phyloP scores from a whole-genome alignment of 1,140 invertebrate species.

The Polypedilum vanderplanki region DNA sequence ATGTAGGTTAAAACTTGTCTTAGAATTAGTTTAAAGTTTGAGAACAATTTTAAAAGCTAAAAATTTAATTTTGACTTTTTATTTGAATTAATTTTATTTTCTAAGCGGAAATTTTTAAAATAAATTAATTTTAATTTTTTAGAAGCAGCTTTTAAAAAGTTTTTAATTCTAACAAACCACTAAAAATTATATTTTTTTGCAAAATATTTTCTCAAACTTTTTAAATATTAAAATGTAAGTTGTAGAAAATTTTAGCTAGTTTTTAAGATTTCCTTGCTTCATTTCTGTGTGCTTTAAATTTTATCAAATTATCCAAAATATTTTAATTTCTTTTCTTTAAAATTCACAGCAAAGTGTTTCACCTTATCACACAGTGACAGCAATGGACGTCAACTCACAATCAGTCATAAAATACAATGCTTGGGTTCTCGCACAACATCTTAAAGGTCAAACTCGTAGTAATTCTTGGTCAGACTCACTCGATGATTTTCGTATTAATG shows the following conservation, averaged over 20 bases:
- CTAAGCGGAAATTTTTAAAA: no score
- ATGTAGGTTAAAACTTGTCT: background rate
- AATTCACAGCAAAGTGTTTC: conserved; percentile 60
- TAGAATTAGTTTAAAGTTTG: no score
- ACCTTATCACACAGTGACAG: conserved; percentile 88
- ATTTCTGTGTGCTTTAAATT: background rate
- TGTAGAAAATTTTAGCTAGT: no score
- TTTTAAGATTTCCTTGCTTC: background rate
- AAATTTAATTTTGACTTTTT: no score
- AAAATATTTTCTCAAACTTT: no score
- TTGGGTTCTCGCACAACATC: conserved; percentile 34
- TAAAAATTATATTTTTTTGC: no score
- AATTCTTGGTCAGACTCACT: conserved; percentile 84
- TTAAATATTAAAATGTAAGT: no score
- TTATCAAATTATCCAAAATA: background rate
- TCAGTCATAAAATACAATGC: conserved; percentile 36
- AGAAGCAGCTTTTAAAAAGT: no score
- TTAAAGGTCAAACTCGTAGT: conserved; percentile 64
- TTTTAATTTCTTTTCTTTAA: conserved; percentile 19
- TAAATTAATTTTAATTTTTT: no score
- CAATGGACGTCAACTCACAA: conserved; percentile 62
- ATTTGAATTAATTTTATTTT: no score
- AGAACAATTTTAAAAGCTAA: no score
- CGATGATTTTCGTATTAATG: conserved; percentile 45
- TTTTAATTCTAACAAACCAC: no score